phyloP scores from a whole-genome alignment of 2,888 invertebrate genomes.

The Peribatodes rhomboidaria region DNA sequence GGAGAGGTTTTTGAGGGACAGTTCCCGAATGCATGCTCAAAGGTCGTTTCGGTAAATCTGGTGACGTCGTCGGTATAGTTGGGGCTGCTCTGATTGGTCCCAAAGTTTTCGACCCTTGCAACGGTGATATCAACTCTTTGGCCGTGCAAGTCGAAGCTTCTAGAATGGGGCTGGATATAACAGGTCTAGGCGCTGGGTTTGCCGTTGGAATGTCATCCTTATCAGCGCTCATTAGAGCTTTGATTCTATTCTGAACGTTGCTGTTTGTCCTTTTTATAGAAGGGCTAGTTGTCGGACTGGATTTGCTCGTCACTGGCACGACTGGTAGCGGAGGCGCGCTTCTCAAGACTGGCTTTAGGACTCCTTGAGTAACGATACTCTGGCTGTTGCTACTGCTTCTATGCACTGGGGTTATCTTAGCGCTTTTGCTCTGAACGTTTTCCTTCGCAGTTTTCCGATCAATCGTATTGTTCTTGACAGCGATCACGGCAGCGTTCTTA shows the following conservation, averaged over 20 bases:
- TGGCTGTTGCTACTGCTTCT: constrained; percentile 77
- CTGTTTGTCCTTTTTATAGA: constrained; percentile 76
- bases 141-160: constrained; percentile 94
- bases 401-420: constrained; percentile 85
- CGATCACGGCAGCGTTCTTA: constrained; percentile 17
- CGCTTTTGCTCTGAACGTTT: constrained; percentile 72
- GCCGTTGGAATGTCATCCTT: constrained; percentile 70
- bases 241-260: constrained; percentile 77
- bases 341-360: constrained; percentile 80
- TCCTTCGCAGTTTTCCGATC: constrained; percentile 41
- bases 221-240: constrained; percentile 75
- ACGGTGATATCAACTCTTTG: constrained; percentile 89
- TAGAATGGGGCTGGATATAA: constrained; percentile 93
- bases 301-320: constrained; percentile 72
- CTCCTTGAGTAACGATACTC: constrained; percentile 67
- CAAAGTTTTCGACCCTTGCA: constrained; percentile 87
- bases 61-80: constrained; percentile 70
- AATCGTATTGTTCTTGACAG: constrained; percentile 36
- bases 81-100: constrained; percentile 88
- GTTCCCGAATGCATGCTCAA: constrained; percentile 79
- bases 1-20: constrained; percentile 76
- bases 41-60: constrained; percentile 81
- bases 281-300: constrained; percentile 73
- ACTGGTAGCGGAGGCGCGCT: constrained; percentile 89
- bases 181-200: constrained; percentile 90